These are phyloP conservation scores for Cyclophora albipunctata DNA, from an alignment of 2,888 invertebrate species.

Conservation along the genomic window DNA sequence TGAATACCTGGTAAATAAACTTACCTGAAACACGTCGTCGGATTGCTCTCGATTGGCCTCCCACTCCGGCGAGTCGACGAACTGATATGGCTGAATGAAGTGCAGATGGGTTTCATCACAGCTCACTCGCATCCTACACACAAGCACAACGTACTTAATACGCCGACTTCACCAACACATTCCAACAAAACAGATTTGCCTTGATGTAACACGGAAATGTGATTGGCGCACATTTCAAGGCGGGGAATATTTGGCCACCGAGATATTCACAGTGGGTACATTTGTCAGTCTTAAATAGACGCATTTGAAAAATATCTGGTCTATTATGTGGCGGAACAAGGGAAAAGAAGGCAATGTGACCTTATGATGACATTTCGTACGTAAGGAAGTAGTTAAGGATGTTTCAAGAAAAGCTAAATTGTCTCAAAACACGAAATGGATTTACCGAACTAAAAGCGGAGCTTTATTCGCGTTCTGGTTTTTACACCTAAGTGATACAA, in stretches of 20 bases:
- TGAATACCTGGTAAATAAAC: no score
- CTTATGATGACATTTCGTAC: conserved; percentile 12
- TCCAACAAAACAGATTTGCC: no score
- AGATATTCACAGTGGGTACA: not conserved
- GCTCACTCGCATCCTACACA: conserved; percentile 82
- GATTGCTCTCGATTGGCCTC: conserved; percentile 86
- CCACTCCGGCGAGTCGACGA: conserved; percentile 93
- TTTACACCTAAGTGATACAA: not conserved
- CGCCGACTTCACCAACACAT: no score
- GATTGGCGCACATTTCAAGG: not conserved
- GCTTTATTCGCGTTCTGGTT: conserved; percentile 1
- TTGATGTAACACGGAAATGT: no score
- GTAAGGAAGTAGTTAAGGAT: conserved; percentile 13
- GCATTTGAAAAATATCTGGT: no score
- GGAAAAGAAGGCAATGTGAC: conserved; percentile 4
- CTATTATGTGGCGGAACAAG: no score
- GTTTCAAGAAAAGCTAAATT: conserved; percentile 13
- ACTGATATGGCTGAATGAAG: conserved; percentile 86
- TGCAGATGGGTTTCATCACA: conserved; percentile 89
- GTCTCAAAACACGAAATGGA: conserved; percentile 8
- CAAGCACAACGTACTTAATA: no score
- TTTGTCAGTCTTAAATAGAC: not conserved
- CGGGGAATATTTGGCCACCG: conserved; percentile 1
- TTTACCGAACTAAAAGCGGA: conserved; percentile 2
- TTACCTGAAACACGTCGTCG: conserved; percentile 85